A percentile compares a stretch with the other conserved stretches of the same genome.
Conservation (phyloP, 2,888 invertebrate genomes). For the Meiosimyza decipiens region DNA sequence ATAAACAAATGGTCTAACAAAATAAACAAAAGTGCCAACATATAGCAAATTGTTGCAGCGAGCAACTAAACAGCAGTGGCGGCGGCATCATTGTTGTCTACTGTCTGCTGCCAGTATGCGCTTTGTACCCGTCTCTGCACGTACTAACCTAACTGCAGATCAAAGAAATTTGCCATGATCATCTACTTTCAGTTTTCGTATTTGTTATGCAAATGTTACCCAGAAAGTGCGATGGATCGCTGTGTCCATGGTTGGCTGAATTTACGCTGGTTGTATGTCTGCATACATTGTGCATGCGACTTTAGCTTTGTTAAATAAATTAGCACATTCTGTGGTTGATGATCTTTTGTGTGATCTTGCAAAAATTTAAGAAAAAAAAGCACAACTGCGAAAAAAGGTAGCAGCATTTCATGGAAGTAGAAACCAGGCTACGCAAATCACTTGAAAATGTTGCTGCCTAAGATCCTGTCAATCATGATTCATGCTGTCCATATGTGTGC, state of each 20-base stretch:
- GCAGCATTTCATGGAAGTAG: background rate
- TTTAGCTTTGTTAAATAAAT: conserved; percentile 4
- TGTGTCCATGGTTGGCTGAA: background rate
- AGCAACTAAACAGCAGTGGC: background rate
- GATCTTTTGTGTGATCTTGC: background rate
- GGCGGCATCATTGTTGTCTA: background rate
- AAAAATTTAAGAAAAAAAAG: background rate
- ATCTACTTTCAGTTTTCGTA: conserved; percentile 31
- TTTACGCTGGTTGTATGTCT: background rate
- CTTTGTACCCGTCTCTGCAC: background rate
- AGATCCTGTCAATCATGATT: conserved; percentile 20
- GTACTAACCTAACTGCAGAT: background rate
- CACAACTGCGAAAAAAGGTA: background rate
- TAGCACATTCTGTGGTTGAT: conserved; percentile 15
- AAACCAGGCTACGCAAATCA: conserved; percentile 15
- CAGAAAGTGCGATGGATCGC: background rate
- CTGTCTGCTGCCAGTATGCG: background rate
- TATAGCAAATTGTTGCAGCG: background rate
- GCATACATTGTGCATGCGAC: background rate
- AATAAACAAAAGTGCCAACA: too few species aligned
- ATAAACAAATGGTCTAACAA: conserved; percentile 14
- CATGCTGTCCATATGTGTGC: conserved; percentile 10
- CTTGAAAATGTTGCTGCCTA: background rate
- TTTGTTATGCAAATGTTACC: conserved; percentile 24
- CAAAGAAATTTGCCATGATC: conserved; percentile 20